Evolutionary conservation across 2,113 vertebrate species (phyloP), one percentile per base, ranked within the genome.

Genomic region (Mustelus asterias): DNA sequence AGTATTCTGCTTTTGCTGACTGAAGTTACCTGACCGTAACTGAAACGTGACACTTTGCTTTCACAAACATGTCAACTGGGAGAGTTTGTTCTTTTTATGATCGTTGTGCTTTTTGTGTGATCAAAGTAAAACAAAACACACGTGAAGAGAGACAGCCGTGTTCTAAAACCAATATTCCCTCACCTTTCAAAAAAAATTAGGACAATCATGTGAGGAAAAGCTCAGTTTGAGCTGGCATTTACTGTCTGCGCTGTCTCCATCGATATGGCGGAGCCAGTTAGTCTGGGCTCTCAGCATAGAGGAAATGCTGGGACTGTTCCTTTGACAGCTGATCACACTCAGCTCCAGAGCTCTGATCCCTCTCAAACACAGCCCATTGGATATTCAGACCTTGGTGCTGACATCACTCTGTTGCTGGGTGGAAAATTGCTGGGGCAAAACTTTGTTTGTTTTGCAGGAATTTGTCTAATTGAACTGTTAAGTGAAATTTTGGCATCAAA

Each of bases 331-430:
- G 93, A 96, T 96, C 96, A 96, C 95, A 96, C 96, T 97, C 0
- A 10, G 97, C 97, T 96, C 96, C 96, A 69, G 96, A 48, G 80
- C 20, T 89, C 96, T 95, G 96, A 96, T 96, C 96, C 96, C 96
- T 96, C 94, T 96, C 94, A 24, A 29, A 60, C 95, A 95, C 96
- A 96, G 96, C 96, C 96, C 96, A 97, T 97, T 97, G 97, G 97
- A 69, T 96, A 96, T 95, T 95, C 65, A 67, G 67, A 29, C 89
- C 96, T 96, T 96, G 96, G 96, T 96, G 95, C 97, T 97, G 97
- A 97, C 97, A 96, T 97, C 97, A 97, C 96, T 96, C 96, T 97
- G 97, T 97, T 97, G 97, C 97, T 96, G 97, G 97, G 97, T 96
- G 96, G 96, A 97, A 97, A 97, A 96, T 96, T 96, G 96, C 96